Base-by-base conservation (phyloP, 2,888 invertebrate species). In the Caenorhabditis sp. region DNA sequence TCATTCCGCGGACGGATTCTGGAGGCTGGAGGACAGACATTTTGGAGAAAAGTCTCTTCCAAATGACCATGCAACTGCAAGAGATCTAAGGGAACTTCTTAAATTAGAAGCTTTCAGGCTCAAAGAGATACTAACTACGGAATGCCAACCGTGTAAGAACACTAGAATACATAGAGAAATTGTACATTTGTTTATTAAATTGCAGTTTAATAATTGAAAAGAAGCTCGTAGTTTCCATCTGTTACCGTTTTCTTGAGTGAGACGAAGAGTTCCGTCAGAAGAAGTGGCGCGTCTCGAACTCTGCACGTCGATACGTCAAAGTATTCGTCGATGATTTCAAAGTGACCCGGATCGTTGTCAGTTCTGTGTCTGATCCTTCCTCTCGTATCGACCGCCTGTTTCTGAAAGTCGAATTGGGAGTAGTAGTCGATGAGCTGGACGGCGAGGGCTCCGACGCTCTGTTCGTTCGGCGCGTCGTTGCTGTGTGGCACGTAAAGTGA, bases 1-100 rank as follows among this genome's bases (percentile, higher is more conserved):
- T 77, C 84, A 87, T 85, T 45, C 86, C 86, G 30, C 77, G 70
- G 7, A 81, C 85, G 6, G 55, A 24, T 39, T 65, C 66, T 20
- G 86, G 86, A 13, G 78, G 62, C 13, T 56, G 48, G 6, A 74
- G 66, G 5, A 52, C 3, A 7, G 56, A 39, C 68, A 68, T 68
- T 26, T 1, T 55, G 3, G 59, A 58, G 30, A 52, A 32, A 7
- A 66, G 15, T 17, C 68, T 20, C 20, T 22, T 50, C 41, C 48
- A 52, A 13, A 59, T 17, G 15, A 26, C 11, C 53, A 56, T 53
- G 32, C 32, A 66, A 26, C 6, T 22, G 3, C 6, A 30, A 15
- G 52, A 53, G 43, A 63, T 63, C 63, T 53, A 53, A 26, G n/a
- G n/a, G n/a, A n/a, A n/a, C n/a, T n/a, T n/a, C n/a, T n/a, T n/a